Conservation (phyloP, 2,113 vertebrate species). For the Stictonetta naevosa region DNA sequence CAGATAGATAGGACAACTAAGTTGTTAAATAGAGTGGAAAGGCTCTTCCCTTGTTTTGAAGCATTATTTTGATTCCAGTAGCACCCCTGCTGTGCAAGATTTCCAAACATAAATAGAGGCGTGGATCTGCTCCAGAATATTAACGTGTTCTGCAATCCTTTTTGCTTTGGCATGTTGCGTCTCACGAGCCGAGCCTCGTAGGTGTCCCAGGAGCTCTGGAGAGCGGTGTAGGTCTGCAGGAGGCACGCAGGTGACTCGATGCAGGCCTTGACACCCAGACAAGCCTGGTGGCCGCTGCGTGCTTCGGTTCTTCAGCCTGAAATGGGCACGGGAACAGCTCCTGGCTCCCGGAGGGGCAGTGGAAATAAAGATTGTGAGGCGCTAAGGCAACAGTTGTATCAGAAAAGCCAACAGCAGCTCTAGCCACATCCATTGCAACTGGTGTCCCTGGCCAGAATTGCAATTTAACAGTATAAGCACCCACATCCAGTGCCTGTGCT, state of each 20-base stretch:
- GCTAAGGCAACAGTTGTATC: not conserved
- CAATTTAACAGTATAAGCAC: fast-evolving
- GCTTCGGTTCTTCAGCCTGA: not conserved
- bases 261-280: not conserved
- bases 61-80: not conserved
- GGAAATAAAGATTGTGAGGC: not conserved
- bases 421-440: too few species aligned
- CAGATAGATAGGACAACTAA: not conserved
- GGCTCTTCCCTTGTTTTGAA: not conserved
- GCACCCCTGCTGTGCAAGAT: not conserved
- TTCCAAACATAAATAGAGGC: not conserved
- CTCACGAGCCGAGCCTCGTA: not conserved
- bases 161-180: not conserved
- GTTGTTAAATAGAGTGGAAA: not conserved
- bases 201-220: not conserved
- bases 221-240: not conserved
- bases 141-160: not conserved
- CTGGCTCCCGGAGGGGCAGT: not conserved
- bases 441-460: too few species aligned
- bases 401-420: not conserved
- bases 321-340: not conserved
- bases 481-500: fast-evolving
- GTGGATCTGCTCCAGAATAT: not conserved
- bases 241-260: fast-evolving
- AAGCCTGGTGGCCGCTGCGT: not conserved